Evolutionary conservation across 2,797 vertebrate genomes (phyloP), one percentile per base, ranked within the genome.

Genomic region (Kryptolebias ocellatus): DNA sequence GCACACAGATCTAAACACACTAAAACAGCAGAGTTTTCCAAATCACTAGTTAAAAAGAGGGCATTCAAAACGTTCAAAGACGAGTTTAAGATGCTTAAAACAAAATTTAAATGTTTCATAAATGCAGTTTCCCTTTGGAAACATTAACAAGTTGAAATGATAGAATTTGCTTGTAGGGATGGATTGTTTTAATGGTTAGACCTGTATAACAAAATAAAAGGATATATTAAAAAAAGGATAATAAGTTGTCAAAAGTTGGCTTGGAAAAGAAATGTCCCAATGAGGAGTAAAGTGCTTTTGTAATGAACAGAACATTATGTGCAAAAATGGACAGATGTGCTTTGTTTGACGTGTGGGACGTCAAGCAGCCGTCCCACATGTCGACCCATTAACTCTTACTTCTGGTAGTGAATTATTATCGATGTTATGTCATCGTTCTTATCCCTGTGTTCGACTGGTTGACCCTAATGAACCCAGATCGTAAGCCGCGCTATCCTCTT

Each of bases 371-470:
- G 56, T 5, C 49, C 61, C 63, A 29, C 67, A 71, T 44, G 51
- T 68, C 68, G 71, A 47, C 45, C 81, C 73, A 89, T 90, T 87
- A 88, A 76, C 56, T 54, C 60, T 60, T 44, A 72, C 74, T 73
- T 76, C 76, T 72, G 60, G n/a, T 58, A 49, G 62, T 72, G 71
- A 67, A 83, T 89, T 88, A 86, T 81, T 60, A 74, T 67, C 55
- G 64, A 49, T 62, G 79, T 91, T 86, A 90, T 79, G 79, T 89
- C 88, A 90, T 83, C 60, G 1, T 73, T 81, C 53, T 89, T 67
- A 87, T 88, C 83, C 77, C 57, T 8, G 15, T 39, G 64, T 70
- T 57, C 69, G 29, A 58, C 45, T 65, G 70, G 65, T 45, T 84
- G 75, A 77, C 78, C 81, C 34, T 15, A 55, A 59, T 66, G 64